Conservation (phyloP, 2,797 vertebrate species). For the Gila robusta region DNA sequence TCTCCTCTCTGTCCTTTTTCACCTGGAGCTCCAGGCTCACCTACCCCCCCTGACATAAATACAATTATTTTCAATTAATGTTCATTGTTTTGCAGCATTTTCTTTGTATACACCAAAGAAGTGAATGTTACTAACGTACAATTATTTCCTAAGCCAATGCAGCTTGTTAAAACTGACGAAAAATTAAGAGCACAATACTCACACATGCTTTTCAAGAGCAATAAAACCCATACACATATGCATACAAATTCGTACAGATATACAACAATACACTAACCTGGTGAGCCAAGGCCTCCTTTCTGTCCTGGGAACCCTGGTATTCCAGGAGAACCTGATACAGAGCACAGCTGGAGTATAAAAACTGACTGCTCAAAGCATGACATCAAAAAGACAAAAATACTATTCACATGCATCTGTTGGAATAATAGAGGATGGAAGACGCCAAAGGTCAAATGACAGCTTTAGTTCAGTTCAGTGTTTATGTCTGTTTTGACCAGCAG, state of each 20-base stretch:
- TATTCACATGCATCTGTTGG: not conserved
- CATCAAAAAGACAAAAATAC: not conserved
- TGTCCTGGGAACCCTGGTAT: constrained; percentile 20
- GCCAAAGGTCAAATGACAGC: not conserved
- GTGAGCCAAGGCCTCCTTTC: constrained; percentile 38
- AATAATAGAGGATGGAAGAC: not conserved
- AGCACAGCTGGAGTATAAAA: constrained; percentile 3
- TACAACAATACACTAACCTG: constrained; percentile 33
- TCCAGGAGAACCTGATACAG: constrained; percentile 45
- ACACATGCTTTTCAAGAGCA: not conserved
- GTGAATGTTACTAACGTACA: not conserved
- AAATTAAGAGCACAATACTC: not conserved
- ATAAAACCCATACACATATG: not conserved
- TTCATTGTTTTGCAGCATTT: not conserved
- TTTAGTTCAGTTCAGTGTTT: not conserved
- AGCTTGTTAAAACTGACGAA: too few species aligned
- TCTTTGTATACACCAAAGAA: not conserved
- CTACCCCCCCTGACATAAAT: constrained; percentile 10
- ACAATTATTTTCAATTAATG: not conserved
- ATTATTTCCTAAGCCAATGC: not conserved
- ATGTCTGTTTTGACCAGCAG: constrained; percentile 33
- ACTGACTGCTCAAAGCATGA: not conserved
- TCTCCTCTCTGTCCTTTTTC: constrained; percentile 51
- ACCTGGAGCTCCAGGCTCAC: constrained; percentile 43
- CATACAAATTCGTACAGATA: constrained; percentile 12